Conservation (phyloP, 2,113 vertebrate genomes). For the Pavo muticus region DNA sequence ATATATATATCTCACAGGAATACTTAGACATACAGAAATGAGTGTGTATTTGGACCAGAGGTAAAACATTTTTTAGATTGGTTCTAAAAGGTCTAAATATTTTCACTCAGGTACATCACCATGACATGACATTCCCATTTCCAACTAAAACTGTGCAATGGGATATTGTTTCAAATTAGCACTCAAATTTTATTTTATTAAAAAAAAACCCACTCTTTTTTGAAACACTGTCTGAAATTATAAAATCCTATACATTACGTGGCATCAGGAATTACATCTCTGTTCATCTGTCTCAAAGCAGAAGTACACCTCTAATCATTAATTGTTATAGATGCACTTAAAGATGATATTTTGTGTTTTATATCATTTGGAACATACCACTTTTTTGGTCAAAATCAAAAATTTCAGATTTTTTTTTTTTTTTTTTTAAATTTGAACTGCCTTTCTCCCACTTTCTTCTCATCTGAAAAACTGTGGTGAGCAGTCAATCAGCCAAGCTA, state of each 20-base stretch:
- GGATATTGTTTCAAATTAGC: background rate
- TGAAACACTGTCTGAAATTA: background rate
- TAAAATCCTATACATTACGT: background rate
- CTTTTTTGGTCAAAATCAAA: background rate
- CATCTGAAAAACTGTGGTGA: background rate
- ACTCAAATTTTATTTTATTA: background rate
- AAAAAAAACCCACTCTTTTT: background rate
- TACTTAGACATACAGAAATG: background rate
- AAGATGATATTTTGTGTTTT: background rate
- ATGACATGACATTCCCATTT: background rate
- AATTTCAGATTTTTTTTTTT: background rate
- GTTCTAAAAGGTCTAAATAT: background rate
- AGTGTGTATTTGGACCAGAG: background rate
- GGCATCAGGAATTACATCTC: background rate
- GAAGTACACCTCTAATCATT: background rate
- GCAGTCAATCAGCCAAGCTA: background rate
- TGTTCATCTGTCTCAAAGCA: background rate
- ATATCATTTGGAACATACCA: background rate
- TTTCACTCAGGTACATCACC: background rate
- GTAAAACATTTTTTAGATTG: background rate
- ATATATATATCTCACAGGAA: background rate
- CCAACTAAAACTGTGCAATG: background rate
- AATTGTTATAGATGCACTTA: background rate
- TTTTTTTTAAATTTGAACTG: background rate
- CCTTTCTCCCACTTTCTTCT: background rate